A percentile compares a stretch with the other conserved stretches of the same genome.
phyloP scores from a whole-genome alignment of 2,888 invertebrate genomes.

The Plebejus argus region DNA sequence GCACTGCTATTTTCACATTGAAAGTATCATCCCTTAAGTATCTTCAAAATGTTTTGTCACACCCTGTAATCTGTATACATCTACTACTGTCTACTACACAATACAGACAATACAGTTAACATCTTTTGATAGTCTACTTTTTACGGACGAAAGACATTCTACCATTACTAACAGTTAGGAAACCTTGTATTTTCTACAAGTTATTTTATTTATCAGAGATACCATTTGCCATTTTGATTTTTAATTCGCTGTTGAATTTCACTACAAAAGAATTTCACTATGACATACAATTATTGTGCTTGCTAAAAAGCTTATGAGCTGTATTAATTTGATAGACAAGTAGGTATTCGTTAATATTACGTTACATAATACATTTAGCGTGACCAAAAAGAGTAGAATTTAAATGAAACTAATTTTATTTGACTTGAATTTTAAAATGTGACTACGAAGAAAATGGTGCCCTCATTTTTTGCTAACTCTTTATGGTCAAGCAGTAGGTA shows the following conservation, averaged over 20 bases:
- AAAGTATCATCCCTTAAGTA: too few species aligned
- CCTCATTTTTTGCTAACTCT: background rate
- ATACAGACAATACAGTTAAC: too few species aligned
- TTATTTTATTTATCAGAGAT: background rate
- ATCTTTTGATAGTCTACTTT: background rate
- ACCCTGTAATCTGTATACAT: too few species aligned
- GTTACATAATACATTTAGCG: too few species aligned
- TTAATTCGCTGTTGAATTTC: background rate
- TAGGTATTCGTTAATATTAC: background rate
- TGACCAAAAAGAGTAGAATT: background rate
- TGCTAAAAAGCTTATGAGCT: background rate
- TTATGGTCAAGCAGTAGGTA: background rate
- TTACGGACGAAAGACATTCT: background rate
- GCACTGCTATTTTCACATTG: too few species aligned
- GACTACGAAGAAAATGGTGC: background rate
- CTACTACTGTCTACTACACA: too few species aligned
- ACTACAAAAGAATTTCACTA: background rate
- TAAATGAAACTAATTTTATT: too few species aligned
- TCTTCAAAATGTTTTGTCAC: too few species aligned
- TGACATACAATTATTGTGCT: background rate
- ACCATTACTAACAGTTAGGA: background rate
- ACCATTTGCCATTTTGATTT: conserved; percentile 3
- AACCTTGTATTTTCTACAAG: background rate
- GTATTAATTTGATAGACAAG: background rate
- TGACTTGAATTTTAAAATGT: too few species aligned